Conservation (phyloP, 2,113 vertebrate species). For the Ptyas mucosa region DNA sequence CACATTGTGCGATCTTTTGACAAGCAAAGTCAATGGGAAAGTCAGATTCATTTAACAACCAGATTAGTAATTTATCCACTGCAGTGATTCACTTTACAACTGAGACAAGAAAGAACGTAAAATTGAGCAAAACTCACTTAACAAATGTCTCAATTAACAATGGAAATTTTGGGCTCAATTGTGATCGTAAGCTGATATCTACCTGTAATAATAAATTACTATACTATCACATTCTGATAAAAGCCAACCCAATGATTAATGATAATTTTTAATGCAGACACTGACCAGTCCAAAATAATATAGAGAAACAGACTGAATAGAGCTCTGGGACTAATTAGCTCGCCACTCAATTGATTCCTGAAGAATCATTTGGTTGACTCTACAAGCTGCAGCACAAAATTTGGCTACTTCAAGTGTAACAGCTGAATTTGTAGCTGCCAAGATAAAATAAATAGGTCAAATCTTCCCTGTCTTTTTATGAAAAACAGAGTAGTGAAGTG, state of each 20-base stretch:
- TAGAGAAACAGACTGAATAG: neutral
- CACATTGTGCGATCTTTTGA: no score
- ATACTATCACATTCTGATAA: neutral
- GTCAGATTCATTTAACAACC: no score
- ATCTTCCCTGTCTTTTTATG: neutral
- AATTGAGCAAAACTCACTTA: no score
- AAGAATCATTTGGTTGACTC: neutral
- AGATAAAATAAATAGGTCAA: neutral
- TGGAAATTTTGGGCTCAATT: no score
- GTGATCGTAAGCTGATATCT: no score
- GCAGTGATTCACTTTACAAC: no score
- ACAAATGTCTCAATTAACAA: no score
- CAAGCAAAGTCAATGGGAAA: no score
- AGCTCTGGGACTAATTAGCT: neutral
- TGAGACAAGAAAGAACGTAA: no score
- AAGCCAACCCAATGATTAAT: neutral
- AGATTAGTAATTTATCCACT: no score
- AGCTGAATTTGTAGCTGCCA: neutral
- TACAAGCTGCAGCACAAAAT: neutral
- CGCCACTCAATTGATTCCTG: neutral
- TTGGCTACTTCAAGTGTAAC: neutral
- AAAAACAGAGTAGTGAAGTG: neutral
- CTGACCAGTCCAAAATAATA: neutral
- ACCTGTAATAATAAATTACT: neutral
- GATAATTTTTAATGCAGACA: neutral